Evolutionary conservation across 2,888 invertebrate species (phyloP).

Genomic region (Seladonia tumulorum): DNA sequence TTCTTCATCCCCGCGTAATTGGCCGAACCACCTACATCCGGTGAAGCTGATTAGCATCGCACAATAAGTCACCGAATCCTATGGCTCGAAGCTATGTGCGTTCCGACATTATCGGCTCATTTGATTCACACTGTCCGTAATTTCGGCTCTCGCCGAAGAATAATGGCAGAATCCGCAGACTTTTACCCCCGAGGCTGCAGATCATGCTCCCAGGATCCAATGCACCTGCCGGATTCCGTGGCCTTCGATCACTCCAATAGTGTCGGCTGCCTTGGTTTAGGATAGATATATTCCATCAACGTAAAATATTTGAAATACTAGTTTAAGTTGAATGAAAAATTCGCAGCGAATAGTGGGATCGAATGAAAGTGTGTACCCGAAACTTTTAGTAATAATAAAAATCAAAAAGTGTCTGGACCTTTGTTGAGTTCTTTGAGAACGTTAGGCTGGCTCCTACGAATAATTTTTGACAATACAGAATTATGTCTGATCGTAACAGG

Average conservation of each 20-base stretch:
- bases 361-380: no score
- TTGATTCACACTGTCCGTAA: constrained; percentile 79
- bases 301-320: not conserved
- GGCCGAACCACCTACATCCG: constrained; percentile 72
- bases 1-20: constrained; percentile 37
- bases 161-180: constrained; percentile 75
- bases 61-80: constrained; percentile 77
- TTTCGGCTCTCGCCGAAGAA: constrained; percentile 71
- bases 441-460: no score
- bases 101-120: constrained; percentile 79
- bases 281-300: not conserved
- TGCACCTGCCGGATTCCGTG: constrained; percentile 68
- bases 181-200: constrained; percentile 70
- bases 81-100: constrained; percentile 77
- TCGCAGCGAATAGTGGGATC: no score
- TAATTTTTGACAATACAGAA: no score
- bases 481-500: no score
- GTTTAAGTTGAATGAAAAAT: no score
- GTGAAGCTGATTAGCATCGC: constrained; percentile 72
- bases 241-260: constrained; percentile 46
- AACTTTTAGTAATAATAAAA: not conserved
- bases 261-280: not conserved
- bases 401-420: no score
- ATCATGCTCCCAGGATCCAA: constrained; percentile 28
- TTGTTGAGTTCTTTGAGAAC: no score